Base-by-base conservation (phyloP, 2,113 vertebrate species). In the Ictidomys tridecemlineatus region DNA sequence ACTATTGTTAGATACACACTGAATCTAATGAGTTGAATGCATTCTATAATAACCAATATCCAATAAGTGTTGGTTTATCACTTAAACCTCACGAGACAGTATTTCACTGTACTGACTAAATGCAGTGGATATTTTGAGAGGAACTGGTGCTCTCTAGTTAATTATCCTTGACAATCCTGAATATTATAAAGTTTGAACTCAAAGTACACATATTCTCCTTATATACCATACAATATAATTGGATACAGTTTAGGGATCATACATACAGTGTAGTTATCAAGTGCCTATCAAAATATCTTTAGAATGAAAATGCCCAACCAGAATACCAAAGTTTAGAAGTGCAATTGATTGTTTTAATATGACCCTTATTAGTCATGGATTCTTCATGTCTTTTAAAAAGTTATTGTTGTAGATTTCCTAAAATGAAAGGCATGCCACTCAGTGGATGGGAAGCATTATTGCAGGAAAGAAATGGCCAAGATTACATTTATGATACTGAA, bases 361-460 rank as follows among this genome's bases (percentile, higher is more conserved):
- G 78, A 93, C 77, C 24, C 3, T 77, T 58, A 11, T 11, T 89
- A 1, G 1, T 48, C 65, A 34, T 45, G 7, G 32, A 39, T 24
- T 95, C 70, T 90, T 53, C 67, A 17, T 67, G 18, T 77, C 34
- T 32, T 34, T 20, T 82, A 20, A 77, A 34, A 85, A 89, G 18
- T 51, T 45, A 77, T 1, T 63, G 37, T 56, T 93, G 95, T 48
- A 18, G 32, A 37, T 67, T 88, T 97, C 65, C 89, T 89, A 91
- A 80, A 96, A 78, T 95, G 96, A 94, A 91, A 85, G 13, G 42
- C 80, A 94, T 97, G 97, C 98, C 98, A 92, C 98, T 70, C 32
- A 12, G 98, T 98, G 98, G 98, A 76, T 72, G 92, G 42, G 67
- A 95, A 83, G 9, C 61, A 95, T 97, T 89, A 98, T 45, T 98